Base-by-base conservation (phyloP, 2,888 invertebrate genomes). In the Allolobophora icterica region DNA sequence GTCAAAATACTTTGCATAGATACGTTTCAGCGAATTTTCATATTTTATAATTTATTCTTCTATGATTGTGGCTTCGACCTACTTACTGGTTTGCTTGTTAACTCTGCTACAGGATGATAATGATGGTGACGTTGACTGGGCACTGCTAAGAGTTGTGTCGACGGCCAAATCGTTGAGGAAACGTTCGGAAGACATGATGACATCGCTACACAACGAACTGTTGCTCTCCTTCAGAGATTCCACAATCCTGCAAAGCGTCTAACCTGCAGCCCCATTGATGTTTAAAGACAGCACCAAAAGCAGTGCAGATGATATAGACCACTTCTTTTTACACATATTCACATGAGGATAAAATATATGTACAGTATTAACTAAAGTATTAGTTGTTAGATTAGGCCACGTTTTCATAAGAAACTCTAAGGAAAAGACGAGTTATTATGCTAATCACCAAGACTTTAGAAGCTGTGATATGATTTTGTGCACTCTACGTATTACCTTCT, bases 401-500 rank as follows among this genome's bases (percentile, higher is more conserved):
- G 2, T n/a, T 52, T 71, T n/a, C 30, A 11, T 11, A 13, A 71
- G 8, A 11, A 71, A 71, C 71, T 30, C 13, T 71, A 11, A n/a
- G 30, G 13, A 71, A n/a, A n/a, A 71, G 71, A 71, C 71, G 11
- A 71, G 71, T n/a, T 71, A 8, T n/a, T 71, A 71, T n/a, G 11
- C 71, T n/a, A 71, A 71, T 71, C 71, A 71, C 71, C 30, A 71
- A 71, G 71, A 71, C 71, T 71, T 71, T n/a, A n/a, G n/a, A 71
- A 71, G 1, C 71, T 71, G 71, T 71, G 71, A 71, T 30, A 71
- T n/a, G 71, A 30, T n/a, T 13, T 11, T n/a, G 11, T 71, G 30
- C 71, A 71, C n/a, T 71, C 71, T 71, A n/a, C 71, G 3, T n/a
- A 71, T n/a, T 71, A n/a, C 11, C 8, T n/a, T n/a, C 71, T 13